These are phyloP conservation scores for Poeciliopsis turneri DNA, from an alignment of 2,797 vertebrate species.

Conservation along the genomic window DNA sequence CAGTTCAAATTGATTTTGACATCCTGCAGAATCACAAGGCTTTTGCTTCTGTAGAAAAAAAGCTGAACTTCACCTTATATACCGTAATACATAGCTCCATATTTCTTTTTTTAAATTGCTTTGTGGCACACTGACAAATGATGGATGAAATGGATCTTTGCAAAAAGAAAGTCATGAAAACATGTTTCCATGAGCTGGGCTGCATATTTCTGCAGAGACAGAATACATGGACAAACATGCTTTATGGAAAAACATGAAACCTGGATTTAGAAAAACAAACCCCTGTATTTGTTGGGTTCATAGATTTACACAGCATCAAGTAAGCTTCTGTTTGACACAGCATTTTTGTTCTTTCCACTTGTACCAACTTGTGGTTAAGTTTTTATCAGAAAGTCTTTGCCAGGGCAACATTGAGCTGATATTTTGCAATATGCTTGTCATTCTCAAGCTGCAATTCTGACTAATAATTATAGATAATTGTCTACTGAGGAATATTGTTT, in stretches of 20 bases:
- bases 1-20: slow-evolving; percentile 27
- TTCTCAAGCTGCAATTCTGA: slow-evolving; percentile 16
- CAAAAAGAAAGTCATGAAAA: neutral
- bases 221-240: neutral
- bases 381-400: slow-evolving; percentile 7
- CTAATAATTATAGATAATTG: slow-evolving; percentile 30
- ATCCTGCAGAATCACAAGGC: slow-evolving; percentile 12
- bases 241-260: slow-evolving; percentile 5
- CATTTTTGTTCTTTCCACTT: slow-evolving; percentile 18
- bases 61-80: slow-evolving; percentile 3
- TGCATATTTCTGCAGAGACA: slow-evolving; percentile 10
- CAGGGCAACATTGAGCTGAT: slow-evolving; percentile 8
- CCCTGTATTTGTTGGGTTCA: neutral
- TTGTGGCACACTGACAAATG: neutral
- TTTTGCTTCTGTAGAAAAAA: slow-evolving; percentile 5
- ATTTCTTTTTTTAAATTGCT: neutral
- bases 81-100: neutral
- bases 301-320: neutral
- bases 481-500: slow-evolving; percentile 18
- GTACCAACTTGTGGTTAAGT: slow-evolving; percentile 30
- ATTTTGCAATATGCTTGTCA: slow-evolving; percentile 22
- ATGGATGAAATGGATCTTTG: neutral
- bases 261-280: neutral
- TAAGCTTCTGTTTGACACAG: neutral
- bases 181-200: neutral